phyloP scores from a whole-genome alignment of 2,113 vertebrate genomes.

The Hypomesus transpacificus region DNA sequence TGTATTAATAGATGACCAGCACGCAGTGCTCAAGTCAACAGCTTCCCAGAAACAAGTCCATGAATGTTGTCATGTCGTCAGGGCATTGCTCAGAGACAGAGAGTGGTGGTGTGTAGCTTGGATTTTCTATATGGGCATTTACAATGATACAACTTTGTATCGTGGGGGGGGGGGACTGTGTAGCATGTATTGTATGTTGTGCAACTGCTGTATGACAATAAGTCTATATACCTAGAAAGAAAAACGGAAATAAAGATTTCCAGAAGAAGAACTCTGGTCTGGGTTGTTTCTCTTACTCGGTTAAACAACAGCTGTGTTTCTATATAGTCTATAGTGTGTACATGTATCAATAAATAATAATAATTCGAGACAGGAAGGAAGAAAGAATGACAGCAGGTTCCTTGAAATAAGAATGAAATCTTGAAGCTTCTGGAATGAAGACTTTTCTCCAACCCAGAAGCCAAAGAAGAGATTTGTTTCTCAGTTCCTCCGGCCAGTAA shows the following conservation, averaged over 20 bases:
- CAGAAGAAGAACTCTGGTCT: background rate
- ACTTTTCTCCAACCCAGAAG: background rate
- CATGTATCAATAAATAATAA: background rate
- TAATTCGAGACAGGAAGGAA: no score
- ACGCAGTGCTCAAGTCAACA: no score
- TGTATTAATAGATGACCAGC: conserved; percentile 39
- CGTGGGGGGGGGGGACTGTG: no score
- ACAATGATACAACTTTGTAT: no score
- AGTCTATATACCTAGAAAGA: background rate
- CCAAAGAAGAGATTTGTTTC: background rate
- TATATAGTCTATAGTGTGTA: background rate
- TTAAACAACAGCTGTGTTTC: conserved; percentile 8
- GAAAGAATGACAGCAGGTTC: no score
- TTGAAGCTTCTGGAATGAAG: background rate
- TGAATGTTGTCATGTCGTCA: no score
- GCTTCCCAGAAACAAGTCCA: no score
- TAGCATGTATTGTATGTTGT: background rate
- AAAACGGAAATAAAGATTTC: conserved; percentile 23
- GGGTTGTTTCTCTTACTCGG: no score
- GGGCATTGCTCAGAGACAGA: no score
- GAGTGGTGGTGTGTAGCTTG: conserved; percentile 26
- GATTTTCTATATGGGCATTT: no score
- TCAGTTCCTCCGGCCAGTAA: background rate
- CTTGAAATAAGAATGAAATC: no score
- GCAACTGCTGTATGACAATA: background rate